Base-by-base conservation (phyloP, 2,797 vertebrate genomes). In the Oreortyx pictus region DNA sequence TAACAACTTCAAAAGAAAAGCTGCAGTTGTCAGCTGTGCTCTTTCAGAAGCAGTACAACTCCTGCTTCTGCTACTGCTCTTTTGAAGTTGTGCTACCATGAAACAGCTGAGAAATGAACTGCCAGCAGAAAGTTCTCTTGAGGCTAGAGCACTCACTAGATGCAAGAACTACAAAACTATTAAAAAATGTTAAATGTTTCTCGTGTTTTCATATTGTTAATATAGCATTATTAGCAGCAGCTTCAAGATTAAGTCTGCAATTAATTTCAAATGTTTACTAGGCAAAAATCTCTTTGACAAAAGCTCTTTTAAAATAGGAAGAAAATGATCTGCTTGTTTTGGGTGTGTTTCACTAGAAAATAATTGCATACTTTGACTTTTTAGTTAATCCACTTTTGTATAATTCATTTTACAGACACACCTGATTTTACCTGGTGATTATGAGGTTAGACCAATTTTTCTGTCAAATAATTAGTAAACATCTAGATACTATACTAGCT, bases 101-200 rank as follows among this genome's bases (percentile, higher is more conserved):
- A 86, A 89, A 91, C 39, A 66, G 22, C 70, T 83, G 43, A 82
- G 60, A 73, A 94, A n/a, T 31, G 20, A 89, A 33, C 62, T 39
- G 25, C 43, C 81, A 88, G 35, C 47, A 70, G 47, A 88, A 93
- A 86, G 47, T 49, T 6, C 22, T 14, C 50, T 60, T 33, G 47
- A 79, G 64, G 13, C 31, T 79, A 23, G 16, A 44, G n/a, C 4
- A 43, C n/a, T 79, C 43, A 14, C 16, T 41, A 27, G 18, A 14
- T 76, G 35, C 23, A 61, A 65, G 66, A 78, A 65, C 11, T 46
- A 56, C 7, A 68, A n/a, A 73, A 50, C 39, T 70, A 16, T 52
- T 41, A 41, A 41, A 29, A 44, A 80, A 54, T 77, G 3, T 15
- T 72, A 82, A 70, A 59, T 9, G 11, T 62, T 86, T 10, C 23